These are phyloP conservation scores for Rhegmatorhina hoffmannsi DNA, from an alignment of 2,113 vertebrate species.

Conservation along the genomic window DNA sequence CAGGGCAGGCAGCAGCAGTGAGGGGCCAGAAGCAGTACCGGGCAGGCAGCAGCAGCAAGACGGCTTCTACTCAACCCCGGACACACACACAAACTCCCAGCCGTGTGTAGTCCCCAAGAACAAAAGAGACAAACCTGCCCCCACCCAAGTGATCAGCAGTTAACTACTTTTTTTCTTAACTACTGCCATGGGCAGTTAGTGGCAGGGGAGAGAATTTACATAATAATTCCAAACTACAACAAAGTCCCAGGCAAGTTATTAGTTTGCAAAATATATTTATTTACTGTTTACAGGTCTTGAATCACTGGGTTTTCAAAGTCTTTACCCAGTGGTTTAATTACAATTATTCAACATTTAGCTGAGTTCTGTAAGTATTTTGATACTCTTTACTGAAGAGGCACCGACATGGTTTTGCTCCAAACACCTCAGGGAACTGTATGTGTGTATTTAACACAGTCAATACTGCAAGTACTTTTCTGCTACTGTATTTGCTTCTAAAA, in stretches of 20 bases:
- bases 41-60: too few relatives aligned
- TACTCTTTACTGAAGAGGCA: rapidly evolving
- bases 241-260: background rate
- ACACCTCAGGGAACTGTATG: background rate
- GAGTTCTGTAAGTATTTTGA: background rate
- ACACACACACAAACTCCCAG: too few relatives aligned
- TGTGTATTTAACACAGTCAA: background rate
- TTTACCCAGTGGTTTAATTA: background rate
- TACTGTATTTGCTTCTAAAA: background rate
- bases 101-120: too few relatives aligned
- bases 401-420: rapidly evolving
- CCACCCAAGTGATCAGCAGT: too few relatives aligned
- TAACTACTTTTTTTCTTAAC: too few relatives aligned
- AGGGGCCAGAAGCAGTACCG: too few relatives aligned
- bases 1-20: too few relatives aligned
- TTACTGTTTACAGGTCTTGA: background rate
- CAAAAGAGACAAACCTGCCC: too few relatives aligned
- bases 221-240: too few relatives aligned
- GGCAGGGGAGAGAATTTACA: too few relatives aligned
- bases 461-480: background rate
- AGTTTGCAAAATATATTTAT: background rate
- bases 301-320: background rate
- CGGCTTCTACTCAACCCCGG: too few relatives aligned
- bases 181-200: too few relatives aligned
- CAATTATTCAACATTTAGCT: background rate